Percentiles rank a stretch among this genome's conserved stretches.
phyloP scores from a whole-genome alignment of 2,113 vertebrate species.

The Channa argus region DNA sequence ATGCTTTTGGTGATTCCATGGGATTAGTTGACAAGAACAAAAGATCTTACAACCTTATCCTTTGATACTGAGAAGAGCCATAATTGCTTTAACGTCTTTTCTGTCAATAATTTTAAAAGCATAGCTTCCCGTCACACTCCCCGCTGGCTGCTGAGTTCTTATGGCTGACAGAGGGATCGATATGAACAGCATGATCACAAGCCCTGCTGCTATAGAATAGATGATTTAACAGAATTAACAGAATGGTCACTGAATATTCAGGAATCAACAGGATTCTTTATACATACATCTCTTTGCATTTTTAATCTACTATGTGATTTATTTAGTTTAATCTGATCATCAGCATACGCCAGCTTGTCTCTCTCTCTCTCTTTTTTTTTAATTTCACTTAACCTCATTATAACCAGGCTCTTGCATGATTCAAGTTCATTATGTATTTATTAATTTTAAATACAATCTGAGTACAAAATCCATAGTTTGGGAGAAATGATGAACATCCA shows the following conservation, averaged over 20 bases:
- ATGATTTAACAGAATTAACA: conserved; percentile 12
- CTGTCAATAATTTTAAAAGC: not conserved
- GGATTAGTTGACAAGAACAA: not conserved
- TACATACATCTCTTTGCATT: not conserved
- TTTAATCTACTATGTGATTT: conserved; percentile 26
- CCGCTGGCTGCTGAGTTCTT: not conserved
- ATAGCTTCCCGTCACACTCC: not conserved
- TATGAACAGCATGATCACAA: conserved; percentile 7
- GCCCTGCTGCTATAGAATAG: conserved; percentile 27
- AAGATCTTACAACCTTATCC: no score
- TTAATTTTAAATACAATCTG: conserved; percentile 49
- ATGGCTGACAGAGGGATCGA: conserved; percentile 1
- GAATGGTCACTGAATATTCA: not conserved
- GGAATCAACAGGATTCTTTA: conserved; percentile 11
- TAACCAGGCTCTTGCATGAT: conserved; percentile 3
- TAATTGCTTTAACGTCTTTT: not conserved
- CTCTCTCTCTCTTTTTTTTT: not conserved
- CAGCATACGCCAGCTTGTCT: not conserved
- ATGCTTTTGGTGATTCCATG: not conserved
- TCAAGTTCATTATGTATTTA: conserved; percentile 12
- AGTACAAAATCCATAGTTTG: conserved; percentile 36
- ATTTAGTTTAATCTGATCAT: conserved; percentile 35
- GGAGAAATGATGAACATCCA: conserved; percentile 54
- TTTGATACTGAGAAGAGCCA: not conserved
- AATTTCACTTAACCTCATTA: not conserved